Base-by-base conservation (phyloP, 2,113 vertebrate genomes). In the Merops nubicus region DNA sequence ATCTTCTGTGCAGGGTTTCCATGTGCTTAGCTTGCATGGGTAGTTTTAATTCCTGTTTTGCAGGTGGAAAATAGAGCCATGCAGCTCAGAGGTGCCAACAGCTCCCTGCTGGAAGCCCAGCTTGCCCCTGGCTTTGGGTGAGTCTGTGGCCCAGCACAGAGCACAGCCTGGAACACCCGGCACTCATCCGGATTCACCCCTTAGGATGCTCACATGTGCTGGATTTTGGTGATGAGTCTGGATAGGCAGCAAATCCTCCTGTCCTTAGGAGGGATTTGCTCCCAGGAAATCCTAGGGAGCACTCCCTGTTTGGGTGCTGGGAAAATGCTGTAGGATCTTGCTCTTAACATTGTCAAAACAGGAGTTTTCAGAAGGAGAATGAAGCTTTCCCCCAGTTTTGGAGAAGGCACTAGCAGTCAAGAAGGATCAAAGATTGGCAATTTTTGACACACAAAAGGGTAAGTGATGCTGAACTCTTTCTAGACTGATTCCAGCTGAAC, bases 391-490 rank as follows among this genome's bases (percentile, higher is more conserved):
- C 15, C 53, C 8, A 20, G 63, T 33, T 65, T 48, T 72, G 45
- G 29, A 33, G 42, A 33, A 48, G 13, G 40, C 11, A 7, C 17
- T 22, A 89, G 79, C 76, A 88, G 77, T 91, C 33, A 57, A 48
- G 60, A 64, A 88, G 60, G 68, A 84, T 81, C 76, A 84, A 92
- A 92, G 91, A 48, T 48, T 11, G 36, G 59, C 59, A 70, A 33
- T 92, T 92, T 94, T 89, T 51, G 6, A 33, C 51, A 81, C 48
- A 64, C 76, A 88, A 95, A 96, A 68, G 79, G 60, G 12, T 83
- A 70, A 85, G 67, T 67, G 88, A 80, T 87, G 86, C 85, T 89
- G 68, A 96, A 81, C 73, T 80, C 42, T 77, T 69, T 92, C 69
- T 68, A 91, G 73, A 31, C 69, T 73, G 62, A 78, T 64, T 88